Evolutionary conservation across 2,888 invertebrate genomes (phyloP), one percentile per base, ranked within the genome.

Genomic region (Drosophila suboccidentalis): DNA sequence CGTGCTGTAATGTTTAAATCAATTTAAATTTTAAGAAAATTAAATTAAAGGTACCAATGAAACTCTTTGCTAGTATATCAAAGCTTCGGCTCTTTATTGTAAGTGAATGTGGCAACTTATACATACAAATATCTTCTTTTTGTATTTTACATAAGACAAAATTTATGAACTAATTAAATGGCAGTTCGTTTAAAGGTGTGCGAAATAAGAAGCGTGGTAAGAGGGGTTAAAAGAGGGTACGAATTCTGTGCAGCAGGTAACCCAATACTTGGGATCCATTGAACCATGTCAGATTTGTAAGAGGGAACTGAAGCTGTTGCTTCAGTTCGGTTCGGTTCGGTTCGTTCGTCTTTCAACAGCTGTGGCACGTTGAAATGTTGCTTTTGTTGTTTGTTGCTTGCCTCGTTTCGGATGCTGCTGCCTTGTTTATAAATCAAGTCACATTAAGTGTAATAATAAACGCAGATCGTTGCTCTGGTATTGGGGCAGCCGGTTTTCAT

Each of bases 391-490:
- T 38, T 38, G 41, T 41, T 73, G 60, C 34, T 46, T 41, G 41
- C 29, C 32, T 51, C 53, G 53, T 29, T 46, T 78, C 59, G 43
- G 80, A 79, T 85, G 46, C 55, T 43, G 55, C 54, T 46, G 47
- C 47, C 87, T 80, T 74, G 87, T 82, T 78, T 86, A 89, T 86
- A 86, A 86, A 89, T 89, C 86, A 86, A 86, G 90, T 86, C 86
- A 78, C 90, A 88, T 88, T 89, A 88, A 88, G 88, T 83, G 90
- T 88, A 89, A 88, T 86, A 86, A 86, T 89, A 78, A 89, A 86
- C 72, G 78, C 88, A 70, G 75, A 72, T 83, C 61, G 79, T 53
- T 63, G 55, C 55, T 38, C 41, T 11, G 41, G 26, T 53, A 34
- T 32, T 54, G 34, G 47, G 36, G 34, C 54, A 58, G 71, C 81